Conservation (phyloP, 2,797 vertebrate species). For the Yasuhikotakia modesta region DNA sequence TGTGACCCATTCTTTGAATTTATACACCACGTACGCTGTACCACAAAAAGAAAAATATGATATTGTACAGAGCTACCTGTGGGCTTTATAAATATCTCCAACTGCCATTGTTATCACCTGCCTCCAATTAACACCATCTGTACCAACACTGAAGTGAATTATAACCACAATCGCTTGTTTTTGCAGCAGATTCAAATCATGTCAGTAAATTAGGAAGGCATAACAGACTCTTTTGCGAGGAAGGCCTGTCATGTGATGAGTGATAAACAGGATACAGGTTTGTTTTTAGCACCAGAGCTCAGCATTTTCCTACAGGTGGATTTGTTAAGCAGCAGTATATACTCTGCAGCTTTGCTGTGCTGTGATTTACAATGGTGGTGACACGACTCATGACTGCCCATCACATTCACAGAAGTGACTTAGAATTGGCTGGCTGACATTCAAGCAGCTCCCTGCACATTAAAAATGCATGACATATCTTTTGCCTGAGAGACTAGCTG, state of each 20-base stretch:
- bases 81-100: neutral
- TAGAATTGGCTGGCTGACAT: constrained; percentile 46
- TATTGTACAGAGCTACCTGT: neutral
- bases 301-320: constrained; percentile 14
- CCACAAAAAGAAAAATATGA: neutral
- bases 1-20: constrained; percentile 10
- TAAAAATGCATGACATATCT: constrained; percentile 54
- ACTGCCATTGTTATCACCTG: neutral
- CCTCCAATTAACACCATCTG: constrained; percentile 1
- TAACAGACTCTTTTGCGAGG: neutral
- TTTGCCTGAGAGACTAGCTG: constrained; percentile 51
- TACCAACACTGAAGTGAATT: neutral
- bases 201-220: neutral
- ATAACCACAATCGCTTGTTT: neutral
- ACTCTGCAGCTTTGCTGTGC: constrained; percentile 22
- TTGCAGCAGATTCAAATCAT: neutral
- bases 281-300: constrained; percentile 19
- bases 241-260: constrained; percentile 2
- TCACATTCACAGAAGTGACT: constrained; percentile 48
- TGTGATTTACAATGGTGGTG: constrained; percentile 41
- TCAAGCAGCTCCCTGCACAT: constrained; percentile 40
- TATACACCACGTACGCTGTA: neutral
- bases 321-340: constrained; percentile 13
- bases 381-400: constrained; percentile 38
- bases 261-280: neutral